These are phyloP conservation scores for Liolophura sinensis DNA, from an alignment of 1,140 invertebrate genomes.

Conservation along the genomic window DNA sequence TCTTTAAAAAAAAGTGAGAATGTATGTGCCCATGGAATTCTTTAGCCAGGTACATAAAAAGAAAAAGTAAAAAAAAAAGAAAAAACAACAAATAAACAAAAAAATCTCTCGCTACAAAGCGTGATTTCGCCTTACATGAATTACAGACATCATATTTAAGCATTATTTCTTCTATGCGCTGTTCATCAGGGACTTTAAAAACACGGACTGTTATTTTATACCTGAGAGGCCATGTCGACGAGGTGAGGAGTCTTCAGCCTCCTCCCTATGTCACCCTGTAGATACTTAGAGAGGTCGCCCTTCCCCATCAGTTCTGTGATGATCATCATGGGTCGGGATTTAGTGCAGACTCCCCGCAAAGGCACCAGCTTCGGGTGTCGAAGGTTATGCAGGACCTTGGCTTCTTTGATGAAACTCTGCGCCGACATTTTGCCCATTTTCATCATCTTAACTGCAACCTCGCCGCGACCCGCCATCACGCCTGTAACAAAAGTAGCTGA, in stretches of 20 bases:
- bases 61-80: too few species aligned
- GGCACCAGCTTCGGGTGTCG: constrained; percentile 93
- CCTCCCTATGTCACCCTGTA: constrained; percentile 70
- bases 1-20: too few species aligned
- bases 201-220: too few species aligned
- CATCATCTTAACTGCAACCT: constrained; percentile 94
- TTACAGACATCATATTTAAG: too few species aligned
- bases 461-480: constrained; percentile 71
- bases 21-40: too few species aligned
- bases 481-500: too few species aligned
- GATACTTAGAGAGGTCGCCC: constrained; percentile 81
- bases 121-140: too few species aligned
- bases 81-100: too few species aligned
- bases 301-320: constrained; percentile 99
- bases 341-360: constrained; percentile 94
- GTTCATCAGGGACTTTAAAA: too few species aligned
- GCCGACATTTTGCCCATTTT: constrained; percentile 94
- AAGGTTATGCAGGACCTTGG: constrained; percentile 96
- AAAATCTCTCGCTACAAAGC: too few species aligned
- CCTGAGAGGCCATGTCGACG: constrained; percentile 92
- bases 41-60: too few species aligned
- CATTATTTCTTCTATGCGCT: too few species aligned
- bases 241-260: constrained; percentile 77
- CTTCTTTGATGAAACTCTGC: constrained; percentile 96
- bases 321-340: constrained; percentile 97